Base-by-base conservation (phyloP, 2,113 vertebrate species). In the Electrona antarctica region DNA sequence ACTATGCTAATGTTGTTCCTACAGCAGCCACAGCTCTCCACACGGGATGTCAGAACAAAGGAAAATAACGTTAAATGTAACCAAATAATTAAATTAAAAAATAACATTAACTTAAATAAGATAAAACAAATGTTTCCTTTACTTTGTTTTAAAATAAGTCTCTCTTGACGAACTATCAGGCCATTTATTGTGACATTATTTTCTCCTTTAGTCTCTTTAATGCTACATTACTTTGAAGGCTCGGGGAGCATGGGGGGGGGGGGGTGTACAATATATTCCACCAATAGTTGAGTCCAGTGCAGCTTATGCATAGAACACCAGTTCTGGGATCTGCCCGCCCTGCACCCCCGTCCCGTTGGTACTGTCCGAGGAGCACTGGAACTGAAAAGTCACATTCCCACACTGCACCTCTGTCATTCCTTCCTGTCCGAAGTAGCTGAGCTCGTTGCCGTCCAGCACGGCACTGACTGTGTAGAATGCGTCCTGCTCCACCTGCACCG, bases 311-410 rank as follows among this genome's bases (percentile, higher is more conserved):
- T 98, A 98, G 92, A 99, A 98, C 87, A 99, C 96, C 10, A 99
- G 96, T 90, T 99, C 98, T 0, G 97, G 97, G 88, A 98, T 99
- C 80, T 98, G 97, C 55, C 98, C 98, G 7, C 97, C 98, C 92
- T 99, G 97, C n/a, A 99, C 98, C 6, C 98, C 98, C 0, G 98
- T 99, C 21, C 98, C 98, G 0, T 99, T 99, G 74, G 98, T 99
- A 88, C 98, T 99, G 92, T 99, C 98, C 0, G 98, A 98, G 46
- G 98, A 99, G 76, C 98, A 98, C 92, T 99, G 98, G 90, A 99
- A 99, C 87, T 99, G 98, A 88, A 99, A 99, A 0, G 97, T 97
- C 81, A 98, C 96, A 89, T 94, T 96, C 28, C 96, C 97, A 0
- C 96, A 96, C 91, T 97, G 97, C 66, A 98, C 97, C 89, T 99